Evolutionary conservation across 2,113 vertebrate species (phyloP), one percentile per base, ranked within the genome.

Genomic region (Cyprinodon brontotheroides): DNA sequence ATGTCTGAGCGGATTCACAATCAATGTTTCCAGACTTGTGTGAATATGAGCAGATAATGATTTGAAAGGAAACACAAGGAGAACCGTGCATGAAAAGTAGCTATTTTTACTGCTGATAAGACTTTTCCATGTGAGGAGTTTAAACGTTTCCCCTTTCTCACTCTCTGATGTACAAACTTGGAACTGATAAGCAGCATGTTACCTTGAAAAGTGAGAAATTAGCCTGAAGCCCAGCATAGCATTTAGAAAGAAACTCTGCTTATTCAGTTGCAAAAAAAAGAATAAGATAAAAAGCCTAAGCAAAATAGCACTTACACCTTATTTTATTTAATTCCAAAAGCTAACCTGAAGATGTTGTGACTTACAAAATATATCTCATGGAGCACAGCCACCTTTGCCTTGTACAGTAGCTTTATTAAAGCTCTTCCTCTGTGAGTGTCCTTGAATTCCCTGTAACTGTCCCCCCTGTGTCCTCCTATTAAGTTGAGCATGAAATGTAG

Each of bases 401-500:
- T 69, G 70, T 29, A 29, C 29, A 29, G 29, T 65, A 41, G 59
- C 74, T 61, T 14, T 43, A 72, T 65, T 74, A 60, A 83, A 82
- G 57, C 65, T 81, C 4, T 80, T 85, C 38, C 66, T 75, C 67
- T 43, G 38, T 2, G 11, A 29, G 68, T 84, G 83, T 88, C 86
- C 81, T 88, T 89, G 77, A 45, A 76, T 38, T 79, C 79, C 85
- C 70, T 66, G 65, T 70, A 78, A 80, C 66, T 10, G 53, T 80
- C 83, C 72, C 70, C 85, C 73, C 10, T 43, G 71, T 83, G 74
- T 70, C 82, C 85, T 87, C 64, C 71, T 67, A 84, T 84, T 89
- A 89, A 89, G 72, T 87, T 83, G 83, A 80, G 77, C 82, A 71
- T 91, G 78, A 89, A 88, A 90, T 85, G 68, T 84, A 78, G 85